These are phyloP conservation scores for Tupaia chinensis DNA, from an alignment of 2,113 vertebrate genomes.

Conservation along the genomic window DNA sequence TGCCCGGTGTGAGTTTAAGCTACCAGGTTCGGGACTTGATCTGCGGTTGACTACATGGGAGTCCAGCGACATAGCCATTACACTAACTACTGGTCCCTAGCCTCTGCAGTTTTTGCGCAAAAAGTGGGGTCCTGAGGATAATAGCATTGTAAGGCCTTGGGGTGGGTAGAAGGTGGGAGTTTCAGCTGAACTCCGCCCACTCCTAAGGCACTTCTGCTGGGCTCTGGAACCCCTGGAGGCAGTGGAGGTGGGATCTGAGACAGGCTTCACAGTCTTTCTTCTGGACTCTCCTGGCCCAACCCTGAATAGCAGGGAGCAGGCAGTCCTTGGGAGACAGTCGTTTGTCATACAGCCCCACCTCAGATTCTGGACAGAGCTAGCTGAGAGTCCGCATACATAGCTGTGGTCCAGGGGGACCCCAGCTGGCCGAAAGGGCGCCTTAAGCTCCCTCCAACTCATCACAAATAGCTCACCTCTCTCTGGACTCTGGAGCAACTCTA, in stretches of 20 bases:
- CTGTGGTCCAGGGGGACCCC: background rate
- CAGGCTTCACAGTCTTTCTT: constrained; percentile 23
- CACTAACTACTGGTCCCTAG: background rate
- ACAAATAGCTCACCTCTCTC: background rate
- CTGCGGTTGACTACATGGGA: too few relatives aligned
- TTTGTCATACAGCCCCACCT: background rate
- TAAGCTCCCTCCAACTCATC: background rate
- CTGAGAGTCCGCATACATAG: background rate
- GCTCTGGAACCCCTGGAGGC: background rate
- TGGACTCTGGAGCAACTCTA: background rate
- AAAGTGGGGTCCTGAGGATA: background rate
- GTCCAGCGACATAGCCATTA: too few relatives aligned
- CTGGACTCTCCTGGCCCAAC: background rate
- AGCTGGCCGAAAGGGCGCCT: background rate
- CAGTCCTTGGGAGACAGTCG: background rate
- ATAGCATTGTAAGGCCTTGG: background rate
- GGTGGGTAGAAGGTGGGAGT: background rate
- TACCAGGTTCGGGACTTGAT: too few relatives aligned
- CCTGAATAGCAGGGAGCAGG: background rate
- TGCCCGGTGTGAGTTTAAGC: too few relatives aligned
- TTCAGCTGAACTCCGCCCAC: background rate
- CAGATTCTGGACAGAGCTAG: background rate
- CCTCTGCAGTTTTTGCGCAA: background rate
- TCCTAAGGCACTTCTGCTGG: background rate
- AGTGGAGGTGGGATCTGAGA: background rate